These are phyloP conservation scores for Scolanthus callimorphus DNA, from an alignment of 92 coral and sea anemone genomes.

Conservation along the genomic window DNA sequence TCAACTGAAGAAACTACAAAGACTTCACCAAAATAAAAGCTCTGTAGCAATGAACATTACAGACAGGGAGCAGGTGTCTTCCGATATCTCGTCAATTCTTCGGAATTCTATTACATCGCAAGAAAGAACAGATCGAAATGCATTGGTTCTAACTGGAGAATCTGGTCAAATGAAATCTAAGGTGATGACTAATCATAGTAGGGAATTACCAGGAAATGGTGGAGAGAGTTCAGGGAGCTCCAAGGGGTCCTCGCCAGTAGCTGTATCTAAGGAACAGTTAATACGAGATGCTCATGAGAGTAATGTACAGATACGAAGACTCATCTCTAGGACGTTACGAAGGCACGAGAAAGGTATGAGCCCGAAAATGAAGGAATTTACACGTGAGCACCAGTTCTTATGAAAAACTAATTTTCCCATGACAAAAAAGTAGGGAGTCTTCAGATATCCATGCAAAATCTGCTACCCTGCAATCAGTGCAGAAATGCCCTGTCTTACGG, in stretches of 20 bases:
- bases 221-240: slow-evolving; percentile 19
- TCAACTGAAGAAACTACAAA: slow-evolving; percentile 81
- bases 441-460: no score
- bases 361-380: no score
- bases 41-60: slow-evolving; percentile 28
- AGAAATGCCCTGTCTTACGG: no score
- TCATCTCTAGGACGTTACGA: slow-evolving; percentile 76
- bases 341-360: slow-evolving; percentile 75
- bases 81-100: slow-evolving; percentile 85
- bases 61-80: slow-evolving; percentile 59
- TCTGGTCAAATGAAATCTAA: slow-evolving; percentile 30
- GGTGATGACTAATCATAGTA: slow-evolving; percentile 24
- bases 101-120: slow-evolving; percentile 81
- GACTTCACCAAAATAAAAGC: slow-evolving; percentile 73
- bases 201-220: slow-evolving; percentile 17
- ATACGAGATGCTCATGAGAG: slow-evolving; percentile 68
- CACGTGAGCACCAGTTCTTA: no score
- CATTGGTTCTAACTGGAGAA: no score
- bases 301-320: slow-evolving; percentile 62
- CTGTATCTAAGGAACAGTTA: slow-evolving; percentile 52
- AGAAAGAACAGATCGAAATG: slow-evolving; percentile 50
- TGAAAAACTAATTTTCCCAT: no score
- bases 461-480: no score
- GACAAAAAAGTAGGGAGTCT: no score
- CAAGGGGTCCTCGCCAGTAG: slow-evolving; percentile 60